Evolutionary conservation across 2,113 vertebrate species (phyloP), one percentile per base, ranked within the genome.

Genomic region (Rhipidura dahli): DNA sequence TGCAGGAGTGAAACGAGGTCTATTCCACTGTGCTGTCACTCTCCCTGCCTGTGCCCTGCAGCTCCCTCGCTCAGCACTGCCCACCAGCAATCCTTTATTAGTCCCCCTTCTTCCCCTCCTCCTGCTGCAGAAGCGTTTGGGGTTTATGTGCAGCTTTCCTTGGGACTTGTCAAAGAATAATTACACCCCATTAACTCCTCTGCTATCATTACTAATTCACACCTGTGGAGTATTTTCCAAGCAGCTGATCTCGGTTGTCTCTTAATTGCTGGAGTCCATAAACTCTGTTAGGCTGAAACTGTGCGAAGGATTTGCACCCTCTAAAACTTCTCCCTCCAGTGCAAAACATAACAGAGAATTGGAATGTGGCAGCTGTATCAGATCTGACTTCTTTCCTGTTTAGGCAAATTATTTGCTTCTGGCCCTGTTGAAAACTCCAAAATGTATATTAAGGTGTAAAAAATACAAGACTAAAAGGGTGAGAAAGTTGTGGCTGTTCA

Each of bases 271-370:
- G 14, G 21, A 80, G 73, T 76, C 86, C 91, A 79, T 94, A 92
- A 95, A 94, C 83, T 77, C 71, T 35, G 28, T 75, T 42, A 42
- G 11, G 8, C 65, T 77, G 71, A 75, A 75, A 51, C 70, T 6
- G 35, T 39, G 79, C 7, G 22, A 66, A 91, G 88, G 93, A 95
- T 97, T 96, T 94, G 60, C 90, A 96, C 94, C 91, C 87, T 87
- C 89, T 95, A 93, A 94, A 94, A 63, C 37, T 31, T 88, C 37
- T 88, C 82, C 92, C 65, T 90, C 68, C 79, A 59, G 94, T 73
- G 82, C 20, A 5, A 79, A 92, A 31, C 68, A 6, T 20, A 65
- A 80, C 50, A 65, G 78, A 45, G 81, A 90, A 21, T 33, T 0
- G 13, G 80, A 85, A 35, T 5, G 28, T 5, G 4, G 71, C 39